Evolutionary conservation across 2,113 vertebrate genomes (phyloP).

Genomic region (Ahaetulla prasina): DNA sequence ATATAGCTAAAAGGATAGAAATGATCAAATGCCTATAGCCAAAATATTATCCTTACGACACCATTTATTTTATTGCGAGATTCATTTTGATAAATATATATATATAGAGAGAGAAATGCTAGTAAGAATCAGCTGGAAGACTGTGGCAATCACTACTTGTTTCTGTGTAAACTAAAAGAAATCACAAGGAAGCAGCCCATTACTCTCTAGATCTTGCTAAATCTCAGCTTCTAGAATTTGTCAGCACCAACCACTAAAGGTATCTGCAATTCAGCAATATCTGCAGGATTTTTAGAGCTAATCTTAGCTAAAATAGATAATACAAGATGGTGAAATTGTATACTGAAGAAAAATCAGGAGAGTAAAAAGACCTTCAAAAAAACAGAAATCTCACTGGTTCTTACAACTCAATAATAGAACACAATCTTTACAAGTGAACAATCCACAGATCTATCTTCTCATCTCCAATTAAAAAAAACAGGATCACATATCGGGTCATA

Average conservation of each 20-base stretch:
- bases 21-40: not conserved
- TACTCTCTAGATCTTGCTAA: not conserved
- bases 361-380: not conserved
- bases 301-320: not conserved
- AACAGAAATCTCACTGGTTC: not conserved
- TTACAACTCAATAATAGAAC: not conserved
- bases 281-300: not conserved
- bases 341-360: not conserved
- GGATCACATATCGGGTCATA: not conserved
- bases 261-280: not conserved
- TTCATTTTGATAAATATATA: conserved; percentile 15
- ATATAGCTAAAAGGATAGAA: not conserved
- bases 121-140: conserved; percentile 21
- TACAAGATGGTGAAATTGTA: not conserved
- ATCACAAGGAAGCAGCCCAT: not conserved
- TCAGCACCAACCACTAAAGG: not conserved
- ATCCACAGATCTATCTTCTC: not conserved
- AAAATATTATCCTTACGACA: conserved; percentile 21
- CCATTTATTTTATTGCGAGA: conserved; percentile 25
- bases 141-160: conserved; percentile 3
- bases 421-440: not conserved
- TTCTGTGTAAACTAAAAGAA: not conserved
- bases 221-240: not conserved
- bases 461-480: not conserved
- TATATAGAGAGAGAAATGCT: not conserved